Conservation (phyloP, 2,888 invertebrate species). For the Cotesia congregata region DNA sequence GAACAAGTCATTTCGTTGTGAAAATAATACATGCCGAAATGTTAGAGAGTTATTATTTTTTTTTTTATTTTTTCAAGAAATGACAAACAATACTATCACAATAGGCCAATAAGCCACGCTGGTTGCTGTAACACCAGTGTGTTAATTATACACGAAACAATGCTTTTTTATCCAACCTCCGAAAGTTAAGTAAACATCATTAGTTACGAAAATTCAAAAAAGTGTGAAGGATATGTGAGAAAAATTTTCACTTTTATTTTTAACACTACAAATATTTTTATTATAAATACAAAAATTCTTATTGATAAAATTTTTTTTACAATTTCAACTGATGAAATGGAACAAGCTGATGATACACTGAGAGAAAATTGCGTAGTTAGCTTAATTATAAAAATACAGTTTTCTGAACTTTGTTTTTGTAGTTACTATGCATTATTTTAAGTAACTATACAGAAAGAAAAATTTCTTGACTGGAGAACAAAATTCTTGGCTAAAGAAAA, state of each 20-base stretch:
- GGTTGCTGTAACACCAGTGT: not conserved
- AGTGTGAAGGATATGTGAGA: not conserved
- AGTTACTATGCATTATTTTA: no score
- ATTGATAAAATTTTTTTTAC: no score
- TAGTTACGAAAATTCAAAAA: not conserved
- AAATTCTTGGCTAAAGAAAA: no score
- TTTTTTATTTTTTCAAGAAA: not conserved
- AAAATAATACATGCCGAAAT: not conserved
- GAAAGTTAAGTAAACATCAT: not conserved
- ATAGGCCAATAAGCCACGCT: not conserved
- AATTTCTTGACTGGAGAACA: no score
- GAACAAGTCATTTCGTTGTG: not conserved
- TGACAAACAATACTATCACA: not conserved
- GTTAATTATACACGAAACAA: not conserved
- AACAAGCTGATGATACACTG: no score
- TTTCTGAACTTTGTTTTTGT: no score
- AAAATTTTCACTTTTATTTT: not conserved
- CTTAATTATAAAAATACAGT: no score
- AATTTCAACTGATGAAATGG: no score
- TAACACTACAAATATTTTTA: not conserved
- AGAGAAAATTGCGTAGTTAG: no score
- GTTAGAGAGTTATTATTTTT: not conserved
- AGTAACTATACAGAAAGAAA: no score
- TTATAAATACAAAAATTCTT: not conserved
- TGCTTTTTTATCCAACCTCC: not conserved